Evolutionary conservation across 2,888 invertebrate species (phyloP).

Genomic region (Eurois occulta): DNA sequence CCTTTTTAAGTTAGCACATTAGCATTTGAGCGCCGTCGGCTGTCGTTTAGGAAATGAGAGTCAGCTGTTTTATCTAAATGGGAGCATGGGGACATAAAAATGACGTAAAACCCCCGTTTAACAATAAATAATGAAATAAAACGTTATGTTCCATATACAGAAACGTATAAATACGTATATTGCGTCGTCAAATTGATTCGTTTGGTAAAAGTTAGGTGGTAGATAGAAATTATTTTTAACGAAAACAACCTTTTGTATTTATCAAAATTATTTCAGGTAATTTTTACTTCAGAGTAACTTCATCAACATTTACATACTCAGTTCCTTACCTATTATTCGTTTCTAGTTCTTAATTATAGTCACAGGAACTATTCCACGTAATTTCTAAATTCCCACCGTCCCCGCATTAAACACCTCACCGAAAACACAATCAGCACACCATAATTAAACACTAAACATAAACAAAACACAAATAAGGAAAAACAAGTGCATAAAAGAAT

Average conservation of each 20-base stretch:
- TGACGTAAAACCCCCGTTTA: conserved; percentile 79
- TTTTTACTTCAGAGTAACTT: background rate
- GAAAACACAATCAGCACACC: conserved; percentile 44
- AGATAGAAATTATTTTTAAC: background rate
- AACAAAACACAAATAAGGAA: conserved; percentile 63
- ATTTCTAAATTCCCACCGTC: background rate
- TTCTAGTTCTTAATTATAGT: background rate
- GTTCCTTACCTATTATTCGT: background rate
- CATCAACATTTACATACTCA: background rate
- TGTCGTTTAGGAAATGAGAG: conserved; percentile 83
- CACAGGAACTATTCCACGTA: background rate
- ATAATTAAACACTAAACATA: conserved; percentile 56
- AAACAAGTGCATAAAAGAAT: conserved; percentile 65
- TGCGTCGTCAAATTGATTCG: conserved; percentile 28
- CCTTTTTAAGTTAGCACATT: conserved; percentile 48
- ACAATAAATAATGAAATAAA: conserved; percentile 85
- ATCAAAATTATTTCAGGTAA: background rate
- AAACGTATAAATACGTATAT: conserved; percentile 50
- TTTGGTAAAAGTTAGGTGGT: background rate
- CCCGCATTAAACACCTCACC: conserved; percentile 12
- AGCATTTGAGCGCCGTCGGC: conserved; percentile 59
- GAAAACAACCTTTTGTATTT: background rate
- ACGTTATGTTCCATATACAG: conserved; percentile 70
- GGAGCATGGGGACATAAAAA: conserved; percentile 83
- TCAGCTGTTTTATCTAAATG: conserved; percentile 87